Base-by-base conservation (phyloP, 1,140 invertebrate genomes). In the Drosophila lini region DNA sequence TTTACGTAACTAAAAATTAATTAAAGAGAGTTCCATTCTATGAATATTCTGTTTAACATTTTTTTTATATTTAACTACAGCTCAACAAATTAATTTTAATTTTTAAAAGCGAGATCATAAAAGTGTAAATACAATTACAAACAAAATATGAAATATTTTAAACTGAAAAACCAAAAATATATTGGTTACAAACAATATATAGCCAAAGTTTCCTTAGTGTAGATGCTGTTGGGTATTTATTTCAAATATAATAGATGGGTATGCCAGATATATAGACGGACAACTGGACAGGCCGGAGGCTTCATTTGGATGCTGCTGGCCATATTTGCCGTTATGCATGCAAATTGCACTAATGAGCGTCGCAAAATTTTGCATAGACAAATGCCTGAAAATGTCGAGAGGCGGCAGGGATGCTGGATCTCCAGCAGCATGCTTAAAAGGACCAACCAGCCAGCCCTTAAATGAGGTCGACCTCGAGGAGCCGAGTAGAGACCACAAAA, bases 271-370 rank as follows among this genome's bases (percentile, higher is more conserved):
- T 41, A 75, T 48, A 69, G 78, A 71, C 47, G 75, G 55, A 75
- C 42, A 71, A 16, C 53, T 77, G 61, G 74, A 67, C 62, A 60
- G 36, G 45, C 38, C 47, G 48, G 68, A 62, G 70, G 64, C 70
- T 80, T 63, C 52, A 80, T 56, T 62, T 77, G 77, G 62, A 63
- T 73, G 55, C 42, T 61, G 19, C 36, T 55, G 56, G 73, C 76
- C 74, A 81, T 79, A 88, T 86, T 86, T 86, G 82, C 80, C 73
- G 63, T 77, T 85, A 88, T 88, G 82, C 83, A 88, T 86, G 82
- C 82, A 88, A 86, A 86, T 86, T 82, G 82, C 83, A 88, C 83
- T 86, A 86, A 86, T 86, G 83, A 88, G 83, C 75, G 70, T 41
- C 52, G 59, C 70, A 82, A 86, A 71, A 86, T 86, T 86, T 88